phyloP scores from a whole-genome alignment of 2,888 invertebrate species.

The Magallana nippona region DNA sequence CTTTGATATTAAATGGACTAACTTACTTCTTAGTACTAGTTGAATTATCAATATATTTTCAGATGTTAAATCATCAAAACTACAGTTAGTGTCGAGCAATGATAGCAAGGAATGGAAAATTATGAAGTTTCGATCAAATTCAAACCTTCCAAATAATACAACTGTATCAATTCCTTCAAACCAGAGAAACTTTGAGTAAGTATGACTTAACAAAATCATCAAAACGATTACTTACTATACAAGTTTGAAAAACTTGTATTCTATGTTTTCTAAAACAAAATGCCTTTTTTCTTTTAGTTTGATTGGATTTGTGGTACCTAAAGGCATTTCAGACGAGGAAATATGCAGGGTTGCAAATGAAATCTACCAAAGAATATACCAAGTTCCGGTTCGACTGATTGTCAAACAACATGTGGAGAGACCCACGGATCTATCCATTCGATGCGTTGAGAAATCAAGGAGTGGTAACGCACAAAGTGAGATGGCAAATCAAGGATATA shows the following conservation, averaged over 20 bases:
- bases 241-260: too few relatives aligned
- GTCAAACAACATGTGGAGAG: conserved; percentile 34
- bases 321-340: conserved; percentile 24
- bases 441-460: conserved; percentile 22
- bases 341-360: conserved; percentile 40
- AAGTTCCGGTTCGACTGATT: conserved; percentile 23
- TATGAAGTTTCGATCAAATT: not conserved
- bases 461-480: not conserved
- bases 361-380: conserved; percentile 13
- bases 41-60: not conserved
- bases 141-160: not conserved
- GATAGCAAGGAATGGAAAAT: not conserved
- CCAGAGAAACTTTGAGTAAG: not conserved
- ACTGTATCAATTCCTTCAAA: not conserved
- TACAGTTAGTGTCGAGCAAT: not conserved
- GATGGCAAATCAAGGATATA: conserved; percentile 30
- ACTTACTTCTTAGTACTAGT: not conserved
- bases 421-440: conserved; percentile 34
- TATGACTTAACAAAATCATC: too few relatives aligned
- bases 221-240: too few relatives aligned
- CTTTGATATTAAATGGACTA: not conserved
- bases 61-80: not conserved
- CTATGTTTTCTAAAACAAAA: not conserved
- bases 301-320: conserved; percentile 37
- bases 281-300: not conserved